Conservation (phyloP, 2,113 vertebrate genomes). For the Anoplopoma fimbria region DNA sequence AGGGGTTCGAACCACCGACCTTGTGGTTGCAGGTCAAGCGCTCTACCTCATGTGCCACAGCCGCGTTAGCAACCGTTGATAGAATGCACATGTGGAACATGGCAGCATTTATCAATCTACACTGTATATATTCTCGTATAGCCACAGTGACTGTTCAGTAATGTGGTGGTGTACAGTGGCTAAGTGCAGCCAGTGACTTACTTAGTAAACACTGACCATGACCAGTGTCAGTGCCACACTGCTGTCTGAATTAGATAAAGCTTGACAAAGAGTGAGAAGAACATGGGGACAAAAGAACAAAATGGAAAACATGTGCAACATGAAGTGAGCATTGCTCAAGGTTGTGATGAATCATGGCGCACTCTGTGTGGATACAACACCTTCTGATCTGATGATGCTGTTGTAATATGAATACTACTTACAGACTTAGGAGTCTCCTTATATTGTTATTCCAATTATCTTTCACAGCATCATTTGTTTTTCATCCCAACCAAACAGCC, state of each 20-base stretch:
- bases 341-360: neutral
- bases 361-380: neutral
- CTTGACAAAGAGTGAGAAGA: neutral
- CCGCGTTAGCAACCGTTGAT: too few species aligned
- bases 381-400: neutral
- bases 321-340: neutral
- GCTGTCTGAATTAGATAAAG: too few species aligned
- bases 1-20: too few species aligned
- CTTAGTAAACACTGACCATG: neutral
- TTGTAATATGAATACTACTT: neutral
- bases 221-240: neutral
- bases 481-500: neutral
- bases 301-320: neutral
- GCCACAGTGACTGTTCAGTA: too few species aligned
- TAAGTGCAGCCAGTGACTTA: too few species aligned
- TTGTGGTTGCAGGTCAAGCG: too few species aligned
- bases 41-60: too few species aligned
- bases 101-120: neutral
- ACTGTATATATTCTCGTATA: neutral
- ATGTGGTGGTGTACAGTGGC: too few species aligned
- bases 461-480: neutral
- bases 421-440: neutral
- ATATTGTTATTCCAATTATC: neutral
- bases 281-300: neutral
- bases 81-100: neutral